Evolutionary conservation across 2,888 invertebrate genomes (phyloP).

Genomic region (Shargacucullia verbasci): DNA sequence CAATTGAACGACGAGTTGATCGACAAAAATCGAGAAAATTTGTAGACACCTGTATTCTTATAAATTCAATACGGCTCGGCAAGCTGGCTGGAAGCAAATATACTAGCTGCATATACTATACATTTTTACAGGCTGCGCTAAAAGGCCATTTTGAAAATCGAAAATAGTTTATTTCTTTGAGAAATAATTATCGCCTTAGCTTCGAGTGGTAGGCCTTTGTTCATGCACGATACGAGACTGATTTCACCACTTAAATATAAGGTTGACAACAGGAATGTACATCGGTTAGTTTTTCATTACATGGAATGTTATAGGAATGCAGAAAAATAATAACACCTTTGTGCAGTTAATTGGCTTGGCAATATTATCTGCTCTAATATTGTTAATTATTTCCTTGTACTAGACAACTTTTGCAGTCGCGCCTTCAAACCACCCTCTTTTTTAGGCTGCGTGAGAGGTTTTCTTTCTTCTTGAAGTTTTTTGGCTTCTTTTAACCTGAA

Average conservation of each 20-base stretch:
- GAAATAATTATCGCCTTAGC: not conserved
- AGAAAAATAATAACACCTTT: slow-evolving; percentile 36
- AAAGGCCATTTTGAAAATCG: not conserved
- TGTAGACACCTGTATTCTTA: slow-evolving; percentile 6
- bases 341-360: slow-evolving; percentile 40
- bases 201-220: slow-evolving; percentile 47
- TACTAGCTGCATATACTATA: slow-evolving; percentile 11
- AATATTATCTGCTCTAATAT: slow-evolving; percentile 7
- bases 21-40: not conserved
- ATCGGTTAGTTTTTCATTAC: slow-evolving; percentile 21
- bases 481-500: slow-evolving; percentile 90
- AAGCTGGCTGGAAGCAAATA: slow-evolving; percentile 21
- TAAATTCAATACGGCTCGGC: slow-evolving; percentile 3
- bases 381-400: slow-evolving; percentile 68
- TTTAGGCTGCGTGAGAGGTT: slow-evolving; percentile 88
- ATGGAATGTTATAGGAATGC: slow-evolving; percentile 53
- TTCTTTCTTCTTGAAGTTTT: slow-evolving; percentile 88
- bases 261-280: slow-evolving; percentile 29
- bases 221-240: not conserved
- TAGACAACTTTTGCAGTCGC: slow-evolving; percentile 89
- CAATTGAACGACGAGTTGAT: too few relatives aligned
- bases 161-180: slow-evolving; percentile 2
- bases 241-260: slow-evolving; percentile 11
- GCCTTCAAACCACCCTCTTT: slow-evolving; percentile 91
- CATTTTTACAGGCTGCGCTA: slow-evolving; percentile 6